Conservation (phyloP, 2,113 vertebrate species). For the Equus quagga region DNA sequence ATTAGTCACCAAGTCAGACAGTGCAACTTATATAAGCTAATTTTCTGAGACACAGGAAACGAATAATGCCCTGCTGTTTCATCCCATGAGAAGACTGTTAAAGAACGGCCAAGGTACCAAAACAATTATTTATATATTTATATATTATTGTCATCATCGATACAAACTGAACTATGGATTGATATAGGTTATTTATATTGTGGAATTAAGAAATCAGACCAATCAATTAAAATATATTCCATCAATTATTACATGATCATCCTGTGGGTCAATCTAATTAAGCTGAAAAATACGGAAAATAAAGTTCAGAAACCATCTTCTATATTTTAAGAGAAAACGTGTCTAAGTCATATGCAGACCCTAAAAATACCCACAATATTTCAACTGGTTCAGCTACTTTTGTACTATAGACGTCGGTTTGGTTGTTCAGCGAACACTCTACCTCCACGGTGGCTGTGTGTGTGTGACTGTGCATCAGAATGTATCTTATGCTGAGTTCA, state of each 20-base stretch:
- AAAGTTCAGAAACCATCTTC: neutral
- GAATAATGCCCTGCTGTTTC: neutral
- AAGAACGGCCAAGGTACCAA: neutral
- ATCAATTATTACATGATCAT: neutral
- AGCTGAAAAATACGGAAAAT: neutral
- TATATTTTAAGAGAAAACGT: slow-evolving; percentile 14
- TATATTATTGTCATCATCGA: neutral
- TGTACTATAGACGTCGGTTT: neutral
- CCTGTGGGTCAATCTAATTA: neutral
- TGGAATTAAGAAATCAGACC: neutral
- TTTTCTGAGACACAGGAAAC: neutral
- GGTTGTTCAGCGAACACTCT: neutral
- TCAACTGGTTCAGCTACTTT: neutral
- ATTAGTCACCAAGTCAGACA: neutral
- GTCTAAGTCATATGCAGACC: neutral
- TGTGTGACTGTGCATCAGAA: rapidly evolving
- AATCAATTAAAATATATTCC: neutral
- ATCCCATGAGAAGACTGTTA: neutral
- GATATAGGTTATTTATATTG: neutral
- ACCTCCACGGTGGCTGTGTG: neutral
- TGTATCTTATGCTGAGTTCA: neutral
- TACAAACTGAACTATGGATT: neutral
- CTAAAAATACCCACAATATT: neutral
- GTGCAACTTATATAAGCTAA: neutral
- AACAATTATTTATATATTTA: neutral